These are phyloP conservation scores for Pandemis heparana DNA, from an alignment of 2,888 invertebrate species.

Conservation along the genomic window DNA sequence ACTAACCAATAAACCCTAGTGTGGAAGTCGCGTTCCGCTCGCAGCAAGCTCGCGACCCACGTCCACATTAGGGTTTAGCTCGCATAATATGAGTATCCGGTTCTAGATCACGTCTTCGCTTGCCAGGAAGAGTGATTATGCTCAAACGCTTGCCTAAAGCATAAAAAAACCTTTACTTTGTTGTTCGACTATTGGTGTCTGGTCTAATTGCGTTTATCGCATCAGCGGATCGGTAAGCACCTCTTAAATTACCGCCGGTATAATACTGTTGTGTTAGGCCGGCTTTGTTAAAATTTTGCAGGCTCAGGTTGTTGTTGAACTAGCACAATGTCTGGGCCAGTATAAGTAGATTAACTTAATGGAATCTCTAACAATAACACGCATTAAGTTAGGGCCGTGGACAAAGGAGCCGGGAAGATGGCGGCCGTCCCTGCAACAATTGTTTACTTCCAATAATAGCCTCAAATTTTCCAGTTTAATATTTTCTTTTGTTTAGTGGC, in stretches of 20 bases:
- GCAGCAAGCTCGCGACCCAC: too few species aligned
- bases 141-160: too few species aligned
- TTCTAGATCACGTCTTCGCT: too few species aligned
- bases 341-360: constrained; percentile 42
- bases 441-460: constrained; percentile 48
- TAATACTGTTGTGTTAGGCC: constrained; percentile 27
- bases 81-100: too few species aligned
- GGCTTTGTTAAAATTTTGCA: constrained; percentile 23
- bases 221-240: neutral
- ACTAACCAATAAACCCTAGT: too few species aligned
- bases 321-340: constrained; percentile 37
- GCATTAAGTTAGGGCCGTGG: constrained; percentile 28
- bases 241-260: constrained; percentile 4
- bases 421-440: constrained; percentile 30
- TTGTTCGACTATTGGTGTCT: too few species aligned
- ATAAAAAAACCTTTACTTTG: too few species aligned
- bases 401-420: constrained; percentile 35
- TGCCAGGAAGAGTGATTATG: too few species aligned
- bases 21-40: too few species aligned
- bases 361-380: constrained; percentile 42
- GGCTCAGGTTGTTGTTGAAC: constrained; percentile 23
- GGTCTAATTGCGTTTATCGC: neutral
- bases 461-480: constrained; percentile 36
- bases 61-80: too few species aligned
- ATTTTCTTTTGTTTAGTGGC: constrained; percentile 28